Conservation (phyloP, 2,797 vertebrate genomes). For the Avahi laniger region DNA sequence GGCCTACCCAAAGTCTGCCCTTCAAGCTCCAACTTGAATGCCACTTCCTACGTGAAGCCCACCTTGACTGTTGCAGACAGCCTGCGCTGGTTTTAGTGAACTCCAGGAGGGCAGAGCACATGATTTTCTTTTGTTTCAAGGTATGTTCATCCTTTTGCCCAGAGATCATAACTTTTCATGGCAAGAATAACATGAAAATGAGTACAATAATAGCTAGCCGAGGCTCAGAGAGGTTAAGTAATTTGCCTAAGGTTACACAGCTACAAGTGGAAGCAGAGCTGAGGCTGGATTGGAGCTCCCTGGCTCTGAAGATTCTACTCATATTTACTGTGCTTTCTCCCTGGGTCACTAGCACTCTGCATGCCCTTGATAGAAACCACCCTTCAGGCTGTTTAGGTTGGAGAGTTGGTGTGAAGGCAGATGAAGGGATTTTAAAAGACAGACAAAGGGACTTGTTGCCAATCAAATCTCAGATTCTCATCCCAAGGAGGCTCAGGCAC, state of each 20-base stretch:
- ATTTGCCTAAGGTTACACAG: neutral
- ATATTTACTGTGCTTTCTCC: neutral
- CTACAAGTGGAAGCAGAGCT: neutral
- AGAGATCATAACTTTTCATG: neutral
- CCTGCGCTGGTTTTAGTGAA: neutral
- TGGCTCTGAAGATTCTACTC: neutral
- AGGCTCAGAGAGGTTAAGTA: neutral
- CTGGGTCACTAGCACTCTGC: neutral
- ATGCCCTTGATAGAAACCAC: neutral
- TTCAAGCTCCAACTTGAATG: neutral
- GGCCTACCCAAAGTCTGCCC: neutral
- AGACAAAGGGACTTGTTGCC: neutral
- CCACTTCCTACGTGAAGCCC: neutral
- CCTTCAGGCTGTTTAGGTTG: neutral
- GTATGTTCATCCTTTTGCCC: neutral
- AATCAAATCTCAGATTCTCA: neutral
- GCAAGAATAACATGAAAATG: neutral
- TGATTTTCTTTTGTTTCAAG: neutral
- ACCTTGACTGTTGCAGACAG: neutral
- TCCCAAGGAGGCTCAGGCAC: neutral
- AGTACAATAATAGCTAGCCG: neutral
- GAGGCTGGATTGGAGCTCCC: neutral
- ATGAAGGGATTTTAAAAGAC: neutral
- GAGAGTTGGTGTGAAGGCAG: neutral
- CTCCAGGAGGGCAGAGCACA: neutral